These are phyloP conservation scores for Onychomys torridus DNA, from an alignment of 2,797 vertebrate genomes.

Conservation along the genomic window DNA sequence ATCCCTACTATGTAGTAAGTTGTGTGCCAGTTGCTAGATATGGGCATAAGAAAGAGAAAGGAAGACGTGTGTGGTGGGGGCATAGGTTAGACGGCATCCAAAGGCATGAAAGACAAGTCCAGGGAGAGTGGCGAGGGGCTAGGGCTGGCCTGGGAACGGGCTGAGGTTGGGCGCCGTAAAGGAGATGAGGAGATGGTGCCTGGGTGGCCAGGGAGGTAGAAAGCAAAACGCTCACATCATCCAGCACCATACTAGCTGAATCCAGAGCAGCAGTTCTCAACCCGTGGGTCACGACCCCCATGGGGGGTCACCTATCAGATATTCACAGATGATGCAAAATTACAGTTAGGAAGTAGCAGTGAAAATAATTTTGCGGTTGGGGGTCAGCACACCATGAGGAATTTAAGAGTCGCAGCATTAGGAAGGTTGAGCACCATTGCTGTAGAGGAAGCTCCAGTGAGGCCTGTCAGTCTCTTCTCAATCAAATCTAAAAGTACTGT, in stretches of 20 bases:
- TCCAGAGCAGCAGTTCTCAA: neutral
- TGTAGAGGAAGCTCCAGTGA: neutral
- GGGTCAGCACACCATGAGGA: too few species aligned
- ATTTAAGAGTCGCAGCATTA: too few species aligned
- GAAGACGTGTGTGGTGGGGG: too few species aligned
- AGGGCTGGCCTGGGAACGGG: neutral
- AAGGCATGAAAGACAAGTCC: neutral
- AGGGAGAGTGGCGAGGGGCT: neutral
- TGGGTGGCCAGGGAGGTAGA: neutral
- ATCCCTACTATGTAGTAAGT: neutral
- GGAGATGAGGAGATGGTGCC: too few species aligned
- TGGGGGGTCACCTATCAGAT: too few species aligned
- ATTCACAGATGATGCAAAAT: too few species aligned
- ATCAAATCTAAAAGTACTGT: neutral
- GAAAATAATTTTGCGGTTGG: too few species aligned
- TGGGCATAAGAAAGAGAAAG: neutral
- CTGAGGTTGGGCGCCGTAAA: too few species aligned
- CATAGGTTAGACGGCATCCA: neutral
- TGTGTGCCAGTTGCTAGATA: conserved; percentile 14
- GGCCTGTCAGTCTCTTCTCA: neutral
- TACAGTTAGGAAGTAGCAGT: too few species aligned
- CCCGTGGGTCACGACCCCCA: too few species aligned
- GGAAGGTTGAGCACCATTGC: too few species aligned
- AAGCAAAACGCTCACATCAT: neutral
- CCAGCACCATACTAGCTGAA: neutral